Percentiles rank a stretch among this genome's conserved stretches.
Conservation (phyloP, 2,888 invertebrate species). For the Dasypolia templi region DNA sequence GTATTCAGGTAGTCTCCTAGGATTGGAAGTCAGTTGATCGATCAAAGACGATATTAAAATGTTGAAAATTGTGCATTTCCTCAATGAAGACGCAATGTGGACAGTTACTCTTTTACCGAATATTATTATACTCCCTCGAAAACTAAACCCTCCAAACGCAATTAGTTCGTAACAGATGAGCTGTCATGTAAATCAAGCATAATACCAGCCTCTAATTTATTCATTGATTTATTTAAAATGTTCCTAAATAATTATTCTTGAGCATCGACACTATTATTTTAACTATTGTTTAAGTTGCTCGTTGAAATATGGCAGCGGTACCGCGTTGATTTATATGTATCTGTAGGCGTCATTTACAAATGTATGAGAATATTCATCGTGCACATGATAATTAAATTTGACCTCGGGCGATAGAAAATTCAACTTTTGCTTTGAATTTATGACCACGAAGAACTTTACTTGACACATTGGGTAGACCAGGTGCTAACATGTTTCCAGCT, state of each 20-base stretch:
- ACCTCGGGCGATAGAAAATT: slow-evolving; percentile 84
- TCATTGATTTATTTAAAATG: slow-evolving; percentile 88
- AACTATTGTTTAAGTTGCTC: slow-evolving; percentile 87
- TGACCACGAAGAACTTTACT: slow-evolving; percentile 80
- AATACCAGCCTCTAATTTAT: slow-evolving; percentile 87
- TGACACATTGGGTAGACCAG: slow-evolving; percentile 82
- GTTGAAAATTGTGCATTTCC: slow-evolving; percentile 6
- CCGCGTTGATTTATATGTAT: slow-evolving; percentile 82
- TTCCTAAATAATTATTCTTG: slow-evolving; percentile 87
- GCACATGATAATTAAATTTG: slow-evolving; percentile 89
- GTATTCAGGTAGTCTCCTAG: background rate
- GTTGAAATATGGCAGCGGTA: slow-evolving; percentile 78
- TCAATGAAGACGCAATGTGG: background rate
- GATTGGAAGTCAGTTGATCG: background rate
- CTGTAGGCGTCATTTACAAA: slow-evolving; percentile 82
- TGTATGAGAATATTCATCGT: slow-evolving; percentile 78
- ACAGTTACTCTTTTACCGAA: background rate
- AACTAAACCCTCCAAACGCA: slow-evolving; percentile 73
- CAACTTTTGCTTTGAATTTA: slow-evolving; percentile 83
- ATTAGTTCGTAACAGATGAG: slow-evolving; percentile 83
- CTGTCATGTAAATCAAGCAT: slow-evolving; percentile 87
- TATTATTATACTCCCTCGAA: slow-evolving; percentile 57
- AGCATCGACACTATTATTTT: slow-evolving; percentile 86
- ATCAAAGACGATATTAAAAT: background rate
- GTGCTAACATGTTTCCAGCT: slow-evolving; percentile 78